phyloP scores from a whole-genome alignment of 1,140 invertebrate genomes.

The Atta colombica region DNA sequence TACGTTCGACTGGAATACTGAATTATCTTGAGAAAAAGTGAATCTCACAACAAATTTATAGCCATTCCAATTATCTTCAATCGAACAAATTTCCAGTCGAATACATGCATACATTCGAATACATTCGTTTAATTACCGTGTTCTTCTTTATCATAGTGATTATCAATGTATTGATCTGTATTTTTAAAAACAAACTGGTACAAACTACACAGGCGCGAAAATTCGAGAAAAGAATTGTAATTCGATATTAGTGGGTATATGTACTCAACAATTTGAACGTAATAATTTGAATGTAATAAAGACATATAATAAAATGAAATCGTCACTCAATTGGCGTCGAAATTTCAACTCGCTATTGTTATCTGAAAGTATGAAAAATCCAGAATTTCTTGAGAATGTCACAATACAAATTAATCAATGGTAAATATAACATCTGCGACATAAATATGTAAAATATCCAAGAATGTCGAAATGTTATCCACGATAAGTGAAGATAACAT shows the following conservation, averaged over 20 bases:
- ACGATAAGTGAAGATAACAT: neutral
- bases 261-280: neutral
- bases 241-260: neutral
- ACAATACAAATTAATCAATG: constrained; percentile 24
- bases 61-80: constrained; percentile 17
- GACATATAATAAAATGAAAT: neutral
- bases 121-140: constrained; percentile 65
- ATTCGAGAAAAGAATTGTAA: neutral
- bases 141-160: constrained; percentile 63
- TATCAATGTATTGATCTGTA: constrained; percentile 74
- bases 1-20: constrained; percentile 73
- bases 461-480: neutral
- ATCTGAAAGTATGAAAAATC: neutral
- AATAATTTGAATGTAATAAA: neutral
- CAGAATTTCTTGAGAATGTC: constrained; percentile 23
- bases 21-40: constrained; percentile 72
- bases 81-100: constrained; percentile 70
- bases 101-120: constrained; percentile 47
- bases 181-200: constrained; percentile 75
- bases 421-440: neutral
- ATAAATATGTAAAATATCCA: neutral
- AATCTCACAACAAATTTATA: constrained; percentile 40
- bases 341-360: constrained; percentile 12
- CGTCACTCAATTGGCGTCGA: neutral
- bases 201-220: neutral